phyloP scores from a whole-genome alignment of 2,113 vertebrate species.

The Garra rufa region DNA sequence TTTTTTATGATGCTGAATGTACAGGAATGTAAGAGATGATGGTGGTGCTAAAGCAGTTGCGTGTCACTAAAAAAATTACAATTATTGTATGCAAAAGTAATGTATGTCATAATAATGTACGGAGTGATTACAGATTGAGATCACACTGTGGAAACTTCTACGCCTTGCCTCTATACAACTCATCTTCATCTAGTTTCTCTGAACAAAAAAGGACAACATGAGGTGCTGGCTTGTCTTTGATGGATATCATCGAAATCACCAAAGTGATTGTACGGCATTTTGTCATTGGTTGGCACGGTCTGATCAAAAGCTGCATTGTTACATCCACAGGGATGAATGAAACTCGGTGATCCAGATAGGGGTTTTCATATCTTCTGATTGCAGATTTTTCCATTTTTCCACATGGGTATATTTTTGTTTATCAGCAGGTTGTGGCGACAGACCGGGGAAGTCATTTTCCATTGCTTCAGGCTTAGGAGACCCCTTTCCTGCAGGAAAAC shows the following conservation, averaged over 20 bases:
- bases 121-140: not conserved
- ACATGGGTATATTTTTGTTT: not conserved
- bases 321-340: not conserved
- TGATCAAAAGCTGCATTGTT: slow-evolving; percentile 12
- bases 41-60: too few relatives aligned
- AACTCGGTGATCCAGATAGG: not conserved
- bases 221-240: not conserved
- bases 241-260: not conserved
- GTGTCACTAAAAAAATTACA: too few relatives aligned
- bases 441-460: not conserved
- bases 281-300: not conserved
- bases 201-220: not conserved
- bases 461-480: not conserved
- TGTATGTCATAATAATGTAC: too few relatives aligned
- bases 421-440: not conserved
- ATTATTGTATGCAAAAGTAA: too few relatives aligned
- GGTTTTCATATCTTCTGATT: not conserved
- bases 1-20: too few relatives aligned
- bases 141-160: not conserved
- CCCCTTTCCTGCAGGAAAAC: not conserved
- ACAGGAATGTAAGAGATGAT: too few relatives aligned
- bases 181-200: not conserved
- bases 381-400: not conserved
- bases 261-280: not conserved
- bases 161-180: not conserved